Conservation (phyloP, 2,888 invertebrate genomes). For the Pheosia gnoma region DNA sequence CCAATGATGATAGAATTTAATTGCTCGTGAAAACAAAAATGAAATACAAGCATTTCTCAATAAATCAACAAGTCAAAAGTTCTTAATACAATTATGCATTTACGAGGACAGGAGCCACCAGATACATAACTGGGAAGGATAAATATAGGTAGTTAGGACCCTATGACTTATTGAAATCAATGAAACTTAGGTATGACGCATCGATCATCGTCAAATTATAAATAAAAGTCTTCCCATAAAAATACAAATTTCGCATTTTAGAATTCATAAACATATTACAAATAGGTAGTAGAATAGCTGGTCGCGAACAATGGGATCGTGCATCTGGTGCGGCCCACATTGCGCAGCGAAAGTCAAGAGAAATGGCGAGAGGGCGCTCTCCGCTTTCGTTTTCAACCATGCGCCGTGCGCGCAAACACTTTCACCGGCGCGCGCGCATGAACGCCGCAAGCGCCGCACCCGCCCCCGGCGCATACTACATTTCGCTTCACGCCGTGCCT, state of each 20-base stretch:
- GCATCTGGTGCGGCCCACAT: conserved; percentile 80
- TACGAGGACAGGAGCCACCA: too few species aligned
- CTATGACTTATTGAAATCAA: too few species aligned
- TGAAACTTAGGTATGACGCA: too few species aligned
- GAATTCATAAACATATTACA: not conserved
- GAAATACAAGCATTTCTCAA: too few species aligned
- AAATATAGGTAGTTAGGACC: too few species aligned
- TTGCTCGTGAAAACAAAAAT: too few species aligned
- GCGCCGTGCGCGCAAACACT: conserved; percentile 75
- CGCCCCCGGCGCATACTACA: conserved; percentile 68
- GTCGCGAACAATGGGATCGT: conserved; percentile 71
- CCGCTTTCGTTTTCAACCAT: conserved; percentile 83
- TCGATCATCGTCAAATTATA: too few species aligned
- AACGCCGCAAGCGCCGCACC: conserved; percentile 69
- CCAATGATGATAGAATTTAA: too few species aligned
- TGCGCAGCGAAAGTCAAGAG: conserved; percentile 81
- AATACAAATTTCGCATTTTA: not conserved
- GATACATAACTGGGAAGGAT: too few species aligned
- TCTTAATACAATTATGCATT: too few species aligned
- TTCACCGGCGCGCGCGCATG: conserved; percentile 74
- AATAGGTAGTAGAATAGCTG: conserved; percentile 28
- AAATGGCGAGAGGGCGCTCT: conserved; percentile 83
- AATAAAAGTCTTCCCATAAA: not conserved
- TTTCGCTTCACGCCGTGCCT: conserved; percentile 62
- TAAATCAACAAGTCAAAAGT: too few species aligned